Conservation (phyloP, 2,113 vertebrate species). For the Psilopsiagon aymara region DNA sequence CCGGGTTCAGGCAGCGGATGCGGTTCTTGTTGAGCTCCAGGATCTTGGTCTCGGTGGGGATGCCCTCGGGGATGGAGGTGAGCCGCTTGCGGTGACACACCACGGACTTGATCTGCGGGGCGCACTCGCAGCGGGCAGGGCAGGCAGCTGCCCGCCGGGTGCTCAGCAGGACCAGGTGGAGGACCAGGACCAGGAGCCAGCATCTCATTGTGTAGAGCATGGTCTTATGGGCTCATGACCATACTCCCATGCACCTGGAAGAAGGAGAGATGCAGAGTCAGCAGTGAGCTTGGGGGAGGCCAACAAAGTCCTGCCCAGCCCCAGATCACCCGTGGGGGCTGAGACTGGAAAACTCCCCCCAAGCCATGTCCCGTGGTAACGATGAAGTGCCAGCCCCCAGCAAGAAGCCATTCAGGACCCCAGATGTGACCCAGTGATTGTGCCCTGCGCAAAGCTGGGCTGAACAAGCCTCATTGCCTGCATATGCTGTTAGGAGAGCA, state of each 20-base stretch:
- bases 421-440: rapidly evolving
- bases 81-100: constrained; percentile 89
- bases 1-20: constrained; percentile 91
- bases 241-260: constrained; percentile 79
- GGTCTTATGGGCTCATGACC: constrained; percentile 76
- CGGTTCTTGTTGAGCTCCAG: constrained; percentile 93
- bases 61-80: constrained; percentile 88
- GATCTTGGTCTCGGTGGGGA: constrained; percentile 86
- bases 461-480: rapidly evolving
- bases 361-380: rapidly evolving
- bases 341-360: neutral
- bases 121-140: constrained; percentile 91
- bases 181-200: constrained; percentile 78
- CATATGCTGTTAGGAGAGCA: rapidly evolving
- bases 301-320: rapidly evolving
- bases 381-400: rapidly evolving
- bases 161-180: constrained; percentile 74
- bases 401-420: neutral
- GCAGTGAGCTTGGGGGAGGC: rapidly evolving
- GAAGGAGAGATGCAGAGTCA: neutral
- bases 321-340: rapidly evolving
- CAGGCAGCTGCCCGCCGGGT: constrained; percentile 62
- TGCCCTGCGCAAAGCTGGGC: neutral
- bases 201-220: constrained; percentile 75
- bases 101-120: constrained; percentile 79